phyloP scores from a whole-genome alignment of 2,113 vertebrate genomes.

The Halcyon malimbica region DNA sequence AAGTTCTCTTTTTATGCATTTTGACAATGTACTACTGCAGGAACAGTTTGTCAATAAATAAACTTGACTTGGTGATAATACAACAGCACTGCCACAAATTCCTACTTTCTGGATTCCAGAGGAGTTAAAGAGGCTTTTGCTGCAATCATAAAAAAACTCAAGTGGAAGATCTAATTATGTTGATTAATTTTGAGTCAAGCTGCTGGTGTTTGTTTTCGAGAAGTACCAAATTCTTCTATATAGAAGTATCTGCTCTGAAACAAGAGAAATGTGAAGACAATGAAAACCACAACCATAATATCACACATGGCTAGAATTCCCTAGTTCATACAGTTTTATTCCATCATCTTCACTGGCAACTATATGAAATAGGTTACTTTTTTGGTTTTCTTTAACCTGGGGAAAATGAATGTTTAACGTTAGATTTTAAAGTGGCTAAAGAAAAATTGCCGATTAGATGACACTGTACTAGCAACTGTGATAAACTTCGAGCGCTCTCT shows the following conservation, averaged over 20 bases:
- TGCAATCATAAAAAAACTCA: conserved; percentile 28
- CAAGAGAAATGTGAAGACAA: background rate
- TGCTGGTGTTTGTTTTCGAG: background rate
- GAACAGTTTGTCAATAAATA: conserved; percentile 33
- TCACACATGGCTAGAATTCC: background rate
- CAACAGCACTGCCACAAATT: background rate
- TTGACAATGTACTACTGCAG: conserved; percentile 45
- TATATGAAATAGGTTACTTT: background rate
- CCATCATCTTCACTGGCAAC: background rate
- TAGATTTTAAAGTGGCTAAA: too few relatives aligned
- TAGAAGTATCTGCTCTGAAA: background rate
- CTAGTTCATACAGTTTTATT: background rate
- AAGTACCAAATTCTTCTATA: background rate
- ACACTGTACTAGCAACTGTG: background rate
- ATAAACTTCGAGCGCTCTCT: background rate
- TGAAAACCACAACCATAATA: background rate
- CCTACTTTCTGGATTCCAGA: conserved; percentile 1
- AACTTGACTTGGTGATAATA: conserved; percentile 45
- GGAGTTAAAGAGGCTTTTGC: conserved; percentile 14
- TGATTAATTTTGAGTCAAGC: conserved; percentile 19
- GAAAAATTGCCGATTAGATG: background rate
- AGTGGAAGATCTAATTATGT: conserved; percentile 26
- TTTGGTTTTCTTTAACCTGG: background rate
- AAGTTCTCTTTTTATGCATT: conserved; percentile 26
- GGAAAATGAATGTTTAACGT: background rate